Conservation (phyloP, 1,140 invertebrate species). For the Colletes latitarsis region DNA sequence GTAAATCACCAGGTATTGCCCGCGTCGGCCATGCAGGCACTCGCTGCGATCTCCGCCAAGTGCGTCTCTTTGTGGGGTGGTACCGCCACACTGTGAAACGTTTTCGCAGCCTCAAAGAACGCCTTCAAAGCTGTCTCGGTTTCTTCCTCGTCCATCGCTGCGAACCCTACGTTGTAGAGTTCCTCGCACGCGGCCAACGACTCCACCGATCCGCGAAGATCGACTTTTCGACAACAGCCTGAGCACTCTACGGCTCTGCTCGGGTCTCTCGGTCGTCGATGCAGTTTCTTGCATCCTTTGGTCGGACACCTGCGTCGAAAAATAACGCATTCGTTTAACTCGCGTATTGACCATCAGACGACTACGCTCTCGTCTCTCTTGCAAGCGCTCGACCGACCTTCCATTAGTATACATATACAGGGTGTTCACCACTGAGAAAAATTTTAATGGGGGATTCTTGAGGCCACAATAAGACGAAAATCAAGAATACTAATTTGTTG, state of each 20-base stretch:
- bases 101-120: conserved; percentile 77
- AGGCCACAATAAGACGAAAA: too few species aligned
- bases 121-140: conserved; percentile 78
- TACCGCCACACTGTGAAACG: conserved; percentile 79
- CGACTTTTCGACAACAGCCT: conserved; percentile 81
- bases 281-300: conserved; percentile 80
- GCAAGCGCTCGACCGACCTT: too few species aligned
- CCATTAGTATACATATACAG: too few species aligned
- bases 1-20: conserved; percentile 69
- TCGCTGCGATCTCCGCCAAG: conserved; percentile 84
- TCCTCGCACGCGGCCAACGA: conserved; percentile 81
- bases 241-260: conserved; percentile 79
- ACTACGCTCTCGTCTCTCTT: too few species aligned
- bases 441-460: too few species aligned
- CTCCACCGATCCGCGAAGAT: conserved; percentile 79
- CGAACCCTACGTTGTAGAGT: conserved; percentile 79
- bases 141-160: conserved; percentile 78
- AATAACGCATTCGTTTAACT: not conserved
- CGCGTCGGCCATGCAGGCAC: conserved; percentile 81
- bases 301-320: conserved; percentile 83
- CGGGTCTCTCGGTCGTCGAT: conserved; percentile 74
- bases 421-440: too few species aligned
- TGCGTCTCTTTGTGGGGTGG: conserved; percentile 84
- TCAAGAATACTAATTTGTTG: too few species aligned
- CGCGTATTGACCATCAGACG: too few species aligned